Evolutionary conservation across 2,797 vertebrate genomes (phyloP).

Genomic region (Gymnopithys bicolor): DNA sequence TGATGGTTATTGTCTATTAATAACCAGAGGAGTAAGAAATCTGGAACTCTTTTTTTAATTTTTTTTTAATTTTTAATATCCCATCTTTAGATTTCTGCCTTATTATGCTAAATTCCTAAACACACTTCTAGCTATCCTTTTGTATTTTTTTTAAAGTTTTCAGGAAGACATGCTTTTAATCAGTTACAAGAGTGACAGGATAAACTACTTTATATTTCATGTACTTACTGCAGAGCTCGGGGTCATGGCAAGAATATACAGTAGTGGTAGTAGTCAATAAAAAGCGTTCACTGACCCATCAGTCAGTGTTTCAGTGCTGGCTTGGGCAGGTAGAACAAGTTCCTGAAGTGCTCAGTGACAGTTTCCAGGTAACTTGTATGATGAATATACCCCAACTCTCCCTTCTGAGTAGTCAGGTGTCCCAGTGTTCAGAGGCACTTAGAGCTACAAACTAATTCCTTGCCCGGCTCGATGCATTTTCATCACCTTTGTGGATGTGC

Average conservation of each 20-base stretch:
- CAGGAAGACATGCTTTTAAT: neutral
- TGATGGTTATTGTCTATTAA: neutral
- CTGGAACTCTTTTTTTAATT: neutral
- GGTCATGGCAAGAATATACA: neutral
- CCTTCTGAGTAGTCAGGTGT: neutral
- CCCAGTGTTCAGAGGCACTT: neutral
- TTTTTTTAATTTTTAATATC: too few species aligned
- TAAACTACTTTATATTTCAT: neutral
- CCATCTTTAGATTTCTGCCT: neutral
- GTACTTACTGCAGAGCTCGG: neutral
- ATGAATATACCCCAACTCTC: neutral
- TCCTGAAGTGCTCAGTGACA: neutral
- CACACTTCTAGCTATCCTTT: neutral
- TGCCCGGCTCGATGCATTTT: neutral
- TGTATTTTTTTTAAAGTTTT: neutral
- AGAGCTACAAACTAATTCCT: neutral
- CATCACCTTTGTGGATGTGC: neutral
- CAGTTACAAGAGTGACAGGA: neutral
- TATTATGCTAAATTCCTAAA: neutral
- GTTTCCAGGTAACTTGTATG: neutral
- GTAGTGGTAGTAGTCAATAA: neutral
- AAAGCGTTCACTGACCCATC: neutral
- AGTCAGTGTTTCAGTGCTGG: neutral
- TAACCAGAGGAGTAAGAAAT: neutral
- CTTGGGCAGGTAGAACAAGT: neutral